Evolutionary conservation across 2,113 vertebrate species (phyloP), one percentile per base, ranked within the genome.

Genomic region (Poeciliopsis retropinna): DNA sequence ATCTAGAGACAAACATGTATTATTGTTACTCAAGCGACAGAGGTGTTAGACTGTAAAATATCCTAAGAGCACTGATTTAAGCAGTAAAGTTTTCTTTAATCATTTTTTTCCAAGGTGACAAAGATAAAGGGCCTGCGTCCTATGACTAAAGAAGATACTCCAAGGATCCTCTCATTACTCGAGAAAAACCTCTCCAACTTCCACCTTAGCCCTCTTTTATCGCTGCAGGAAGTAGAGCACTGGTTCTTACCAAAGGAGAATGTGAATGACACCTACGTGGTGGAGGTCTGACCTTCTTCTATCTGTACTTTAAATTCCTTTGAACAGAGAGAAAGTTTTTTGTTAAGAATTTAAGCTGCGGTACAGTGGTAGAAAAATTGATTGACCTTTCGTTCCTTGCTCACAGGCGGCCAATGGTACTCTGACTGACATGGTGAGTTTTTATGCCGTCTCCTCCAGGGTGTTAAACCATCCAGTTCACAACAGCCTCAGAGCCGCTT

Each of bases 391-490:
- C 34, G 22, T 57, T 72, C 60, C 54, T 72, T 27, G 61, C 62
- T 64, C 32, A 1, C 92, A 99, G 98, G 94, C 83, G 0, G 54
- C 93, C 12, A 91, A 92, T 0, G 96, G 96, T 2, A 88, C 93
- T 14, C 92, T 98, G 91, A 98, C 97, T 0, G 98, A 96, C 34
- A 92, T 97, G 90, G 89, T 99, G 87, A 99, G 97, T 91, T 99
- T 99, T 88, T 97, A 97, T 70, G 95, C 95, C 0, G 80, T 96
- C 82, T 94, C 94, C 81, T 97, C 92, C 72, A 96, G 92, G 75
- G 96, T 97, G 92, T 95, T 98, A 94, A 98, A 98, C 85, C 96
- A 99, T 80, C 94, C 91, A 0, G 94, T 96, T 10, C 97, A 99
- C 94, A 95, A 94, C 68, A 95, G 92, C 85, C 93, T 99, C 82